Evolutionary conservation across 2,113 vertebrate genomes (phyloP).

Genomic region (Donacobius atricapilla): DNA sequence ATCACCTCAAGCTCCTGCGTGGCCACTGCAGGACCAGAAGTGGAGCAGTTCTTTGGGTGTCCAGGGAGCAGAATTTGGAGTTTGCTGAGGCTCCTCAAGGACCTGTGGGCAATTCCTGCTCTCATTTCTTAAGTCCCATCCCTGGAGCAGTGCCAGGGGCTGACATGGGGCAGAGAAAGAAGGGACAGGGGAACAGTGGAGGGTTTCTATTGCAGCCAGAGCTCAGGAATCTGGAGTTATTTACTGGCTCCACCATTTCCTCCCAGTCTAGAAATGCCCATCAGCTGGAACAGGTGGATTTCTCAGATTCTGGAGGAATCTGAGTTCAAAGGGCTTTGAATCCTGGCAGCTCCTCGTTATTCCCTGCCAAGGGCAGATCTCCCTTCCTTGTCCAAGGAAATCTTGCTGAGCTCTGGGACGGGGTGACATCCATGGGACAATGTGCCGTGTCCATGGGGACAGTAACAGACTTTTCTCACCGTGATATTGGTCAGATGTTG

Average conservation of each 20-base stretch:
- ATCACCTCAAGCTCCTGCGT: neutral
- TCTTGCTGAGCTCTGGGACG: neutral
- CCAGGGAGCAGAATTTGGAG: neutral
- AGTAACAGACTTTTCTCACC: neutral
- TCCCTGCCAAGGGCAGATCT: neutral
- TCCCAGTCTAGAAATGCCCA: neutral
- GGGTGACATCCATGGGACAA: neutral
- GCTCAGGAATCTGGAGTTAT: neutral
- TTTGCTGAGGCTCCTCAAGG: neutral
- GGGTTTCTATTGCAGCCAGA: neutral
- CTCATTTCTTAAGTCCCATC: neutral
- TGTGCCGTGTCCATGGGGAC: neutral
- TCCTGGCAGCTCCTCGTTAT: neutral
- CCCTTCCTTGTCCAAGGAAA: neutral
- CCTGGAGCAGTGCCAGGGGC: neutral
- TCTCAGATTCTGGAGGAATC: neutral
- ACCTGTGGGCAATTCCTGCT: neutral
- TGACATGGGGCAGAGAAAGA: neutral
- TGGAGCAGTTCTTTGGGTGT: neutral
- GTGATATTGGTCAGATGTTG: neutral
- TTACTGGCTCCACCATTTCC: neutral
- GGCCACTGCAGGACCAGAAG: accelerated
- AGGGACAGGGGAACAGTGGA: accelerated
- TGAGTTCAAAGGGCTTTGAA: neutral
- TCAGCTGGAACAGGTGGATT: neutral